Percentiles rank a stretch among this genome's conserved stretches.
Conservation (phyloP, 2,113 vertebrate genomes). For the Vulpes ferrilata region DNA sequence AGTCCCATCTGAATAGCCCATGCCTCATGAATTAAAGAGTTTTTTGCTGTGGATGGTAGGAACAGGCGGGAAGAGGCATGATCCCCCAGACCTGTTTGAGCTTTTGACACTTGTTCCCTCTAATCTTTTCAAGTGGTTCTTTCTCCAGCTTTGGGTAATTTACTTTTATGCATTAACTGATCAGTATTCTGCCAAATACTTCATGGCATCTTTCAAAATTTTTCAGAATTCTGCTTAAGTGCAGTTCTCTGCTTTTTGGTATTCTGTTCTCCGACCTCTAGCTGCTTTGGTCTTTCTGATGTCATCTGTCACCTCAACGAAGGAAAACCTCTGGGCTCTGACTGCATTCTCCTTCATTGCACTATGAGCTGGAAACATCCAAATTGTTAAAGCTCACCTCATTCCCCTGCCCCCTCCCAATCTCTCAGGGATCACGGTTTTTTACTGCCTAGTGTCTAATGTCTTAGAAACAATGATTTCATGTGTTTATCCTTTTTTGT, state of each 20-base stretch:
- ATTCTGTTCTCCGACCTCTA: neutral
- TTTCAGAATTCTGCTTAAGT: neutral
- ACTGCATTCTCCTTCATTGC: neutral
- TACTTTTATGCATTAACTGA: slow-evolving; percentile 26
- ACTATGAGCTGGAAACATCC: neutral
- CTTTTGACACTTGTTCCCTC: neutral
- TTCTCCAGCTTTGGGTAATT: neutral
- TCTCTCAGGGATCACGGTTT: neutral
- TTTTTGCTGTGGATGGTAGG: neutral
- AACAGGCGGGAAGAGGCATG: neutral
- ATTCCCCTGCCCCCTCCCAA: neutral
- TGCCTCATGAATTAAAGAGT: neutral
- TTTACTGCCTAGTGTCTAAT: neutral
- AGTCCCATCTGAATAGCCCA: neutral
- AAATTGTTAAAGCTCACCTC: neutral
- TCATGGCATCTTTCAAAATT: neutral
- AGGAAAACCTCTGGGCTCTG: neutral
- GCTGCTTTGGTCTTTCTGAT: neutral
- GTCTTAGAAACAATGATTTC: slow-evolving; percentile 25
- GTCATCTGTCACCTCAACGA: neutral
- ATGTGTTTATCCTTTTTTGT: neutral
- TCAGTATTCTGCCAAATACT: neutral
- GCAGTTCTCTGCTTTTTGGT: neutral
- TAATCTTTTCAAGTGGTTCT: neutral
- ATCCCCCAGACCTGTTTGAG: neutral